Evolutionary conservation across 2,113 vertebrate species (phyloP).

Genomic region (Lethenteron camtschaticum): DNA sequence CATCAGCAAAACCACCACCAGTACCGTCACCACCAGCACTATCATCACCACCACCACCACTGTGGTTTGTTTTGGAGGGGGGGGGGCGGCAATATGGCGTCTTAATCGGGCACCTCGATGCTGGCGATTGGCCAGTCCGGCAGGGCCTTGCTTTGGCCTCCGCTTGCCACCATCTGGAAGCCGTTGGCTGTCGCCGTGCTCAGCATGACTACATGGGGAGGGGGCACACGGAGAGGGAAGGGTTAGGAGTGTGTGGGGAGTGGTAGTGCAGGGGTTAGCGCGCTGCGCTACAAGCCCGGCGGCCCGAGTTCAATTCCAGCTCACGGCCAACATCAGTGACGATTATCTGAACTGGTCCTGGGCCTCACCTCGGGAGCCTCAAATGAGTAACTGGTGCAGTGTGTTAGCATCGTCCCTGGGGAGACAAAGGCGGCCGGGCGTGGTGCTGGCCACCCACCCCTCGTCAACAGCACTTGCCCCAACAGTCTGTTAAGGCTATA

Average conservation of each 20-base stretch:
- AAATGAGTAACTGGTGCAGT: not conserved
- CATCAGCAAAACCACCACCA: no score
- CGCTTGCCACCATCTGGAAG: conserved; percentile 96
- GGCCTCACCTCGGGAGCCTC: not conserved
- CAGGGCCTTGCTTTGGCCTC: conserved; percentile 80
- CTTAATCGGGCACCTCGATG: conserved; percentile 38
- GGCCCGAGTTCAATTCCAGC: not conserved
- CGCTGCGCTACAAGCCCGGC: not conserved
- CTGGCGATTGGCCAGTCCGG: conserved; percentile 93
- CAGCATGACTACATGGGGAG: conserved; percentile 38
- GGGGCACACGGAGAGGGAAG: not conserved
- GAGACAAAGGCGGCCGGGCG: no score
- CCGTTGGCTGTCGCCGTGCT: conserved; percentile 89
- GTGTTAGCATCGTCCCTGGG: no score
- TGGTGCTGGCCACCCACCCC: no score
- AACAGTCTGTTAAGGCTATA: no score
- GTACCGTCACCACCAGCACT: no score
- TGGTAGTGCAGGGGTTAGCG: not conserved
- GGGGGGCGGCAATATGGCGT: no score
- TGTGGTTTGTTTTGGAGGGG: no score
- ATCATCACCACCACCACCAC: no score
- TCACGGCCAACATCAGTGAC: not conserved
- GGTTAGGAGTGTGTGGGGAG: not conserved
- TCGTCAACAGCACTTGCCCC: no score
- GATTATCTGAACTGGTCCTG: not conserved